phyloP scores from a whole-genome alignment of 2,797 vertebrate species.

The Selene dorsalis region DNA sequence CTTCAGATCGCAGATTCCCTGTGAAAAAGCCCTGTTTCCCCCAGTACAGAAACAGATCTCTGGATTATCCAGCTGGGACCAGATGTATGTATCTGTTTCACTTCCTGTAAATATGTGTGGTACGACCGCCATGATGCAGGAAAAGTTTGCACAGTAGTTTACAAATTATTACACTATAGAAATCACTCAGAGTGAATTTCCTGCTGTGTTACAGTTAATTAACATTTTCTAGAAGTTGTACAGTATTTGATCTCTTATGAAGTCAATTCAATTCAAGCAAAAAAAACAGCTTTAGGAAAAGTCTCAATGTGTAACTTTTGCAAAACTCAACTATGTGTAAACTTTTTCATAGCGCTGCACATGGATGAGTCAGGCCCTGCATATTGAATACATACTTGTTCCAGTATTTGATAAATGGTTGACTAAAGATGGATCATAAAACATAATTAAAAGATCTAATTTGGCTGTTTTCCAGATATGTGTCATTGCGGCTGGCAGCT shows the following conservation, averaged over 20 bases:
- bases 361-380: constrained; percentile 55
- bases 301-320: not conserved
- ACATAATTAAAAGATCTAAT: constrained; percentile 37
- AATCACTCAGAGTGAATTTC: not conserved
- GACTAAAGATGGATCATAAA: constrained; percentile 32
- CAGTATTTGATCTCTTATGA: not conserved
- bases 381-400: constrained; percentile 53
- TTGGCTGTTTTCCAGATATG: constrained; percentile 38
- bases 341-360: constrained; percentile 1
- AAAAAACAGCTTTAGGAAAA: not conserved
- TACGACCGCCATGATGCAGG: constrained; percentile 16
- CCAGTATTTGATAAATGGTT: constrained; percentile 17
- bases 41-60: constrained; percentile 84
- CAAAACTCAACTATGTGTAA: not conserved
- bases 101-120: constrained; percentile 52
- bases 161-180: not conserved
- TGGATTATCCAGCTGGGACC: constrained; percentile 81
- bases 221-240: not conserved
- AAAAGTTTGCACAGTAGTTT: not conserved
- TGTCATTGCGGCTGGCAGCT: constrained; percentile 46
- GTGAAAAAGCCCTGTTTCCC: constrained; percentile 82
- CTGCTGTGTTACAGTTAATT: not conserved
- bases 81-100: constrained; percentile 75
- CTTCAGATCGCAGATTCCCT: constrained; percentile 82
- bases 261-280: not conserved